phyloP scores from a whole-genome alignment of 2,888 invertebrate genomes.

The Dilophus febrilis region DNA sequence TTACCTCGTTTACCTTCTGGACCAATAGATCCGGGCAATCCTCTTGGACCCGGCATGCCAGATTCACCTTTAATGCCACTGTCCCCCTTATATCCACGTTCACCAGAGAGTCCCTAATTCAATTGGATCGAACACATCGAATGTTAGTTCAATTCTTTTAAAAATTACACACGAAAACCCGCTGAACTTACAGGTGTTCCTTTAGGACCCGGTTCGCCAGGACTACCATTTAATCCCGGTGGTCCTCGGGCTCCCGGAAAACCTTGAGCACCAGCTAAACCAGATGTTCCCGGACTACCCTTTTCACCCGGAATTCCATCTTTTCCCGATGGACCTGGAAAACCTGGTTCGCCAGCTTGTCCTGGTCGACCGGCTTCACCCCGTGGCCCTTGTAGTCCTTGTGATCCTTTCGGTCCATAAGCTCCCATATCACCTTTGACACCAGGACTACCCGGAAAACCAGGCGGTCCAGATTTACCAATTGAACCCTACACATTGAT shows the following conservation, averaged over 20 bases:
- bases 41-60: slow-evolving; percentile 56
- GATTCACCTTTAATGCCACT: slow-evolving; percentile 56
- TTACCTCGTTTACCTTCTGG: slow-evolving; percentile 67
- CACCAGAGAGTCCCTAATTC: slow-evolving; percentile 54
- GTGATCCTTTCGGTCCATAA: slow-evolving; percentile 60
- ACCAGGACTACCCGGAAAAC: slow-evolving; percentile 65
- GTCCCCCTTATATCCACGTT: slow-evolving; percentile 67
- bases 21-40: slow-evolving; percentile 55
- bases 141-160: not conserved
- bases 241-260: slow-evolving; percentile 67
- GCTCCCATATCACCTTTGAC: slow-evolving; percentile 64
- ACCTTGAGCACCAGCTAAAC: slow-evolving; percentile 60
- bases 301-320: slow-evolving; percentile 71
- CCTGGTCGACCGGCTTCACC: slow-evolving; percentile 70
- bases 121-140: not conserved
- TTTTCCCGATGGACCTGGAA: slow-evolving; percentile 56
- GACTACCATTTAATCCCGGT: slow-evolving; percentile 55
- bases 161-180: slow-evolving; percentile 14
- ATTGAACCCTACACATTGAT: slow-evolving; percentile 42
- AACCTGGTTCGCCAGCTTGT: slow-evolving; percentile 56
- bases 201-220: slow-evolving; percentile 57
- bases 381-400: slow-evolving; percentile 63
- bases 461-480: slow-evolving; percentile 71
- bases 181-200: slow-evolving; percentile 57
- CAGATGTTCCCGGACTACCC: slow-evolving; percentile 53